Conservation (phyloP, 1,140 invertebrate genomes). For the Lordiphosa stackelbergi region DNA sequence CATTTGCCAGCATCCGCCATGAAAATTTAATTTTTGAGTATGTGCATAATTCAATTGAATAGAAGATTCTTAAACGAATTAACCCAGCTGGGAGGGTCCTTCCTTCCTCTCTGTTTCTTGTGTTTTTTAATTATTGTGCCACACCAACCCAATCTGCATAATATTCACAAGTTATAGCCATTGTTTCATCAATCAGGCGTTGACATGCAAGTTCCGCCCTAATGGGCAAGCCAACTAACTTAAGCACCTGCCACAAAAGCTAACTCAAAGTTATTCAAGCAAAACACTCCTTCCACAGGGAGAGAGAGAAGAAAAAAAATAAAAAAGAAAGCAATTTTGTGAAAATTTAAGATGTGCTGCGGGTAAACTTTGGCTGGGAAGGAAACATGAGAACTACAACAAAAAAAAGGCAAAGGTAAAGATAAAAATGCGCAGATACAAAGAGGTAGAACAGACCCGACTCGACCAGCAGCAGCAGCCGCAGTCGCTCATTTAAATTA, state of each 20-base stretch:
- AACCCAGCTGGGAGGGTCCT: not conserved
- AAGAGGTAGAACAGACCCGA: slow-evolving; percentile 1
- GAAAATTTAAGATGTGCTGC: slow-evolving; percentile 62
- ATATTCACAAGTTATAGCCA: slow-evolving; percentile 42
- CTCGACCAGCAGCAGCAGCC: slow-evolving; percentile 11
- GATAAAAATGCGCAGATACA: slow-evolving; percentile 29
- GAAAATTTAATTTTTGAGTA: too few species aligned
- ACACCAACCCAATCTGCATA: slow-evolving; percentile 28
- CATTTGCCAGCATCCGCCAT: slow-evolving; percentile 3
- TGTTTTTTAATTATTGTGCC: slow-evolving; percentile 6
- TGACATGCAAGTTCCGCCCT: slow-evolving; percentile 66
- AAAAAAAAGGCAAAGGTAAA: slow-evolving; percentile 28
- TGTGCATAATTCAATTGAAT: not conserved
- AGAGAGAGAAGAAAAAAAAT: slow-evolving; percentile 8
- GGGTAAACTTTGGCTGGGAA: slow-evolving; percentile 38
- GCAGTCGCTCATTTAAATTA: slow-evolving; percentile 54
- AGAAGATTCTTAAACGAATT: too few species aligned
- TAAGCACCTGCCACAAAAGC: slow-evolving; percentile 37
- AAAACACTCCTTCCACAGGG: slow-evolving; percentile 15
- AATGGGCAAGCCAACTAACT: slow-evolving; percentile 38
- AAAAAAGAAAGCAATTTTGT: slow-evolving; percentile 56
- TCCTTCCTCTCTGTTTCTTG: slow-evolving; percentile 2
- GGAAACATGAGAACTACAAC: slow-evolving; percentile 55
- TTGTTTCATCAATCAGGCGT: slow-evolving; percentile 70
- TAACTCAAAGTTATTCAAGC: slow-evolving; percentile 36